These are phyloP conservation scores for Drosophila kambysellisi DNA, from an alignment of 2,888 invertebrate genomes.

Conservation along the genomic window DNA sequence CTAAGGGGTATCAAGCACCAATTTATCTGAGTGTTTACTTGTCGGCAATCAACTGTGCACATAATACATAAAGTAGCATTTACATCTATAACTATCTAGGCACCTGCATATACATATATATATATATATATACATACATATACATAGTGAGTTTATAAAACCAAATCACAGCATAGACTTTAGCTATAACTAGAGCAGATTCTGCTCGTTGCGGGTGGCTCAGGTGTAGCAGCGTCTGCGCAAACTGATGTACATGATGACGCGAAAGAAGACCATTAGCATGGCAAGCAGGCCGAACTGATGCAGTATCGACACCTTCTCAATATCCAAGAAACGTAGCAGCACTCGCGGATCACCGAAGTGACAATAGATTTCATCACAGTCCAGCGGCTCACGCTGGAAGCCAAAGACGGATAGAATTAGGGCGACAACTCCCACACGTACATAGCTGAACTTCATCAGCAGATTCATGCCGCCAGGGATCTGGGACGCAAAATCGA, in stretches of 20 bases:
- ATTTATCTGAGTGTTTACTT: conserved; percentile 25
- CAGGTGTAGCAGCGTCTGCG: conserved; percentile 86
- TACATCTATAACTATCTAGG: conserved; percentile 20
- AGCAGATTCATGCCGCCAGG: conserved; percentile 87
- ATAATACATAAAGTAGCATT: conserved; percentile 24
- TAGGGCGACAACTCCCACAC: conserved; percentile 88
- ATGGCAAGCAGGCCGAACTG: conserved; percentile 86
- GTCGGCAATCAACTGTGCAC: conserved; percentile 48
- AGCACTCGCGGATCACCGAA: conserved; percentile 89
- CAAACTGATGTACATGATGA: conserved; percentile 87
- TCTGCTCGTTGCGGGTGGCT: conserved; percentile 17
- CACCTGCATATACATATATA: conserved; percentile 7
- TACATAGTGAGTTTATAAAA: conserved; percentile 33
- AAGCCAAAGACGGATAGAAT: conserved; percentile 88
- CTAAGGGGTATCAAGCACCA: conserved; percentile 43
- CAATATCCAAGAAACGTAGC: conserved; percentile 87
- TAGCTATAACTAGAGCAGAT: conserved; percentile 52
- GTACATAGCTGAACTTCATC: conserved; percentile 89
- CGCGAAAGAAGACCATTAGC: conserved; percentile 87
- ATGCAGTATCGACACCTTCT: conserved; percentile 86
- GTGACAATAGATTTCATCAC: conserved; percentile 88
- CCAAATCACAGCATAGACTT: conserved; percentile 72
- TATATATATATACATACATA: background rate
- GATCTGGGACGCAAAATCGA: conserved; percentile 89
- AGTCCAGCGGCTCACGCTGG: conserved; percentile 86